Evolutionary conservation across 2,113 vertebrate species (phyloP).

Genomic region (Zosterops lateralis): DNA sequence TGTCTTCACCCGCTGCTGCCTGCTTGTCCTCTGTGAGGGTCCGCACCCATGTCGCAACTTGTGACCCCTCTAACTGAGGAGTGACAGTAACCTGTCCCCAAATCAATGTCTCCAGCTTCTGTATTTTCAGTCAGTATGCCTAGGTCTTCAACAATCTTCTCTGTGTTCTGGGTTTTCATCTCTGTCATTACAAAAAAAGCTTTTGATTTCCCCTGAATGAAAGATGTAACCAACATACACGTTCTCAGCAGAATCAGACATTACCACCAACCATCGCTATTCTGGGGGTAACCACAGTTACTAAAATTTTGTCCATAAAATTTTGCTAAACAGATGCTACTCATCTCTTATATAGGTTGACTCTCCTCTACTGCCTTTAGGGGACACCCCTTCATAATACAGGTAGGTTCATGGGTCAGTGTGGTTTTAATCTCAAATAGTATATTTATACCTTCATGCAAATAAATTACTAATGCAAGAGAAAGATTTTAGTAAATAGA

Average conservation of each 20-base stretch:
- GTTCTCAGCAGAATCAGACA: not conserved
- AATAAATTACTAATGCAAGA: not conserved
- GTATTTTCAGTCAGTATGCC: not conserved
- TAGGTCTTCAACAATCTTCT: not conserved
- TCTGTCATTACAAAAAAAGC: not conserved
- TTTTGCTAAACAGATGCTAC: not conserved
- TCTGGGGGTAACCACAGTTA: not conserved
- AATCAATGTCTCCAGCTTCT: not conserved
- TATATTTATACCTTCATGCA: not conserved
- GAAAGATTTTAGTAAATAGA: not conserved
- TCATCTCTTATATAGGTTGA: not conserved
- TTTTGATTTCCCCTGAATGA: not conserved
- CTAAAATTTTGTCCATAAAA: not conserved
- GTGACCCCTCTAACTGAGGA: too few species aligned
- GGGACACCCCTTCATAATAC: not conserved
- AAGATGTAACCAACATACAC: not conserved
- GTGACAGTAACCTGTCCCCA: not conserved
- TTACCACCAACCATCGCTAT: not conserved
- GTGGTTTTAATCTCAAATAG: not conserved
- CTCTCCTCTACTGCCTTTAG: not conserved
- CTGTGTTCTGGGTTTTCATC: not conserved
- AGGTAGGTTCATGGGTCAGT: accelerated
- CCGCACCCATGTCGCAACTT: too few species aligned
- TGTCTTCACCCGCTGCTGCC: too few species aligned
- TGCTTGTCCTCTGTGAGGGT: too few species aligned